A percentile compares a stretch with the other conserved stretches of the same genome.
Conservation (phyloP, 2,888 invertebrate species). For the Mycalesis mineus region DNA sequence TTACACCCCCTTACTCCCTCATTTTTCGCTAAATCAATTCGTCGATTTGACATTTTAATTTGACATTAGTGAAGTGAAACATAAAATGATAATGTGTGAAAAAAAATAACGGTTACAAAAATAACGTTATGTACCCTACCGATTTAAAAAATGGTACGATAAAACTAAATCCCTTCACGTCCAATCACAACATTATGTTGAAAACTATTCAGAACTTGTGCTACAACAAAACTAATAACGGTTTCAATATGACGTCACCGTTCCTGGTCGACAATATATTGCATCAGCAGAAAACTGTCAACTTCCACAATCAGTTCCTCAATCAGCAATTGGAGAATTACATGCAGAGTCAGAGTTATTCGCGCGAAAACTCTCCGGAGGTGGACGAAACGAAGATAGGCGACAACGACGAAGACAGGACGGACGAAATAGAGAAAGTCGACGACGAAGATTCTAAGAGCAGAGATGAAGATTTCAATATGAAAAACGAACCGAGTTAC, state of each 20-base stretch:
- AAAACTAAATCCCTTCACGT: constrained; percentile 54
- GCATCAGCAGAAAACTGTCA: constrained; percentile 75
- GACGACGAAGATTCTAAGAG: constrained; percentile 65
- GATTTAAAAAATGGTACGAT: constrained; percentile 66
- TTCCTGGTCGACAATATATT: constrained; percentile 81
- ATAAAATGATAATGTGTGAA: constrained; percentile 9
- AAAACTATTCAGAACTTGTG: constrained; percentile 69
- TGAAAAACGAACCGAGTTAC: constrained; percentile 56
- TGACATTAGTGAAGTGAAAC: constrained; percentile 25
- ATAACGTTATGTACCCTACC: constrained; percentile 65
- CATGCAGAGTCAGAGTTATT: constrained; percentile 55
- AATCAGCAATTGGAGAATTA: constrained; percentile 73
- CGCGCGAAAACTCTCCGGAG: constrained; percentile 63
- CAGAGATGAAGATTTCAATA: constrained; percentile 49
- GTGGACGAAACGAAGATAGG: constrained; percentile 51
- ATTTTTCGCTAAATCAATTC: not conserved
- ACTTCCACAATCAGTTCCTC: constrained; percentile 72
- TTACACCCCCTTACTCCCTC: constrained; percentile 9
- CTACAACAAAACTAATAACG: constrained; percentile 54
- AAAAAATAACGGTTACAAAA: constrained; percentile 35
- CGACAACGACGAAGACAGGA: constrained; percentile 49
- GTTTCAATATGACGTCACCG: constrained; percentile 78
- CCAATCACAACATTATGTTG: constrained; percentile 67
- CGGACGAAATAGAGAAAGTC: constrained; percentile 47
- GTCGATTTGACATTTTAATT: constrained; percentile 11